phyloP scores from a whole-genome alignment of 2,888 invertebrate genomes.

The Sclerodermus sp. region DNA sequence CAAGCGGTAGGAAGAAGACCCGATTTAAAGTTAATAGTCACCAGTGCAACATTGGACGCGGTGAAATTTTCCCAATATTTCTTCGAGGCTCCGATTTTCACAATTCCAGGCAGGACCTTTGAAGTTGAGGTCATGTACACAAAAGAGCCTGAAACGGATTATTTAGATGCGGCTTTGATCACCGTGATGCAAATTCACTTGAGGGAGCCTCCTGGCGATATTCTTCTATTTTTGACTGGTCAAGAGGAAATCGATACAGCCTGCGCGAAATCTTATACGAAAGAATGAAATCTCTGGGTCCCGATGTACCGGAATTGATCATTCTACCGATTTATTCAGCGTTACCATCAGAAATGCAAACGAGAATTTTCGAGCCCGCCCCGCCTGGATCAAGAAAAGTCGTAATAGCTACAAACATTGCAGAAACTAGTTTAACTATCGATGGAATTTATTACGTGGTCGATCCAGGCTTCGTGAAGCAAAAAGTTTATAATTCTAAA shows the following conservation, averaged over 20 bases:
- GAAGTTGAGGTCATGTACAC: constrained; percentile 96
- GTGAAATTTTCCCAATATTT: constrained; percentile 99
- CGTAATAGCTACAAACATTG: constrained; percentile 95
- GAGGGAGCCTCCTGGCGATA: constrained; percentile 88
- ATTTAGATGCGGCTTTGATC: constrained; percentile 82
- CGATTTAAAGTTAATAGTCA: constrained; percentile 90
- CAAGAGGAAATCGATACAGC: constrained; percentile 85
- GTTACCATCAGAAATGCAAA: constrained; percentile 79
- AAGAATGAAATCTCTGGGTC: too few relatives aligned
- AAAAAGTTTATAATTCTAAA: constrained; percentile 85
- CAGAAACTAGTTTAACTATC: constrained; percentile 97
- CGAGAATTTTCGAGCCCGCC: constrained; percentile 71
- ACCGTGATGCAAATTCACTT: constrained; percentile 92
- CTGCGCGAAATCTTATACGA: constrained; percentile 69
- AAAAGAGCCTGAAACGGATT: constrained; percentile 98
- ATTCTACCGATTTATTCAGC: constrained; percentile 93
- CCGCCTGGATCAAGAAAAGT: constrained; percentile 85
- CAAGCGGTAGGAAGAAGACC: constrained; percentile 81
- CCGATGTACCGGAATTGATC: constrained; percentile 78
- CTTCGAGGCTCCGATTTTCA: constrained; percentile 97
- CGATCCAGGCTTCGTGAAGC: constrained; percentile 84
- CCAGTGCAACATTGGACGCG: constrained; percentile 98
- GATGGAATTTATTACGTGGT: constrained; percentile 94
- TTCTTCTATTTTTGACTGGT: constrained; percentile 94
- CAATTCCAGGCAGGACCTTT: constrained; percentile 95